phyloP scores from a whole-genome alignment of 2,113 vertebrate species.

The Bubo scandiacus region DNA sequence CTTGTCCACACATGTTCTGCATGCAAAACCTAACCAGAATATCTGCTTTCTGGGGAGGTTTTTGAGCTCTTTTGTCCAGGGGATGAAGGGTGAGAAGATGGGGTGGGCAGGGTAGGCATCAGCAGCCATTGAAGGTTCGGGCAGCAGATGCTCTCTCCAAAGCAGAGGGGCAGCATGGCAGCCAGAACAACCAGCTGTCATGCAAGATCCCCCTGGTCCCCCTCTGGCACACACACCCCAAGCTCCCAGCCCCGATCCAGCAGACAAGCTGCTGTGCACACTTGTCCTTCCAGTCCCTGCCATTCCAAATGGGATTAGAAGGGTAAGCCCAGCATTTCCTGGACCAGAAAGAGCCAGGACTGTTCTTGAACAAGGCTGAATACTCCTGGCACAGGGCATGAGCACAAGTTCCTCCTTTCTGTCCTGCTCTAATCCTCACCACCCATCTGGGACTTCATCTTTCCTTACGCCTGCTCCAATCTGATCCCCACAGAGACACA shows the following conservation, averaged over 20 bases:
- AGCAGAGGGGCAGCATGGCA: neutral
- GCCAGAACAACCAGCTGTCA: neutral
- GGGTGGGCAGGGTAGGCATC: neutral
- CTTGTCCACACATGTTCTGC: neutral
- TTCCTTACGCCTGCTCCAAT: neutral
- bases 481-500: neutral
- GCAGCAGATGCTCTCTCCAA: neutral
- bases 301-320: neutral
- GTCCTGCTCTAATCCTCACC: neutral
- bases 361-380: neutral
- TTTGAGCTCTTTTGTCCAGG: neutral
- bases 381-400: neutral
- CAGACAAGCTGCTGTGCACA: neutral
- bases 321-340: neutral
- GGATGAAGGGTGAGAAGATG: neutral
- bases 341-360: neutral
- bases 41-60: neutral
- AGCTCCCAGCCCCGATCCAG: neutral
- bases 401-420: neutral
- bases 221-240: neutral
- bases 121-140: neutral
- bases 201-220: accelerated
- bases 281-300: neutral
- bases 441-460: neutral
- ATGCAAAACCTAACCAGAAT: neutral